Percentiles rank a stretch among this genome's conserved stretches.
Conservation (phyloP, 2,888 invertebrate genomes). For the Malthinus seriepunctatus region DNA sequence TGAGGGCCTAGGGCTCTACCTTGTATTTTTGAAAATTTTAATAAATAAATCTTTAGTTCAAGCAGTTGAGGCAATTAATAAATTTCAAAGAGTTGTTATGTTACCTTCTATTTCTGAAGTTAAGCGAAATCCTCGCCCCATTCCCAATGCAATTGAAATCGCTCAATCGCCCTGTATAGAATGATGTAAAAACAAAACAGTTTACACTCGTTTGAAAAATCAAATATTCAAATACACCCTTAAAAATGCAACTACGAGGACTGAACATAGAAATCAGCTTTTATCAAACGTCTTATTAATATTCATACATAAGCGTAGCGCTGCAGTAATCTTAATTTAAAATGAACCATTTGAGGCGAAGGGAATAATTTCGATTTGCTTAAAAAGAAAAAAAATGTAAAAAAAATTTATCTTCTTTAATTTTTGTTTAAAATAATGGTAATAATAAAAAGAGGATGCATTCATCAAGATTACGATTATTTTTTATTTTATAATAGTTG, state of each 20-base stretch:
- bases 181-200: too few relatives aligned
- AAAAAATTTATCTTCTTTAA: constrained; percentile 18
- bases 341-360: constrained; percentile 22
- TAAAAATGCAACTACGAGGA: constrained; percentile 9
- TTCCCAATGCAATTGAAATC: too few relatives aligned
- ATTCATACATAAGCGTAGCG: constrained; percentile 26
- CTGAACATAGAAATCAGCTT: constrained; percentile 11
- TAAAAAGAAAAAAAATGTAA: constrained; percentile 11
- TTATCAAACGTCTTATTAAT: constrained; percentile 22
- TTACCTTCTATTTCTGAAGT: too few relatives aligned
- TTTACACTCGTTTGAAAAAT: constrained; percentile 3
- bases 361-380: constrained; percentile 21
- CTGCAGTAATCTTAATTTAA: constrained; percentile 28
- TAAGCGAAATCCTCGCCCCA: too few relatives aligned
- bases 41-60: too few relatives aligned
- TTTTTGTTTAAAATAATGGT: constrained; percentile 13
- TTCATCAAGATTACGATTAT: constrained; percentile 7
- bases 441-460: constrained; percentile 13
- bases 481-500: too few relatives aligned
- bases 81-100: too few relatives aligned
- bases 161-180: too few relatives aligned
- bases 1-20: too few relatives aligned
- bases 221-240: constrained; percentile 10
- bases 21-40: too few relatives aligned
- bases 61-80: too few relatives aligned